These are phyloP conservation scores for Todiramphus saurophagus DNA, from an alignment of 2,113 vertebrate genomes.

Conservation along the genomic window DNA sequence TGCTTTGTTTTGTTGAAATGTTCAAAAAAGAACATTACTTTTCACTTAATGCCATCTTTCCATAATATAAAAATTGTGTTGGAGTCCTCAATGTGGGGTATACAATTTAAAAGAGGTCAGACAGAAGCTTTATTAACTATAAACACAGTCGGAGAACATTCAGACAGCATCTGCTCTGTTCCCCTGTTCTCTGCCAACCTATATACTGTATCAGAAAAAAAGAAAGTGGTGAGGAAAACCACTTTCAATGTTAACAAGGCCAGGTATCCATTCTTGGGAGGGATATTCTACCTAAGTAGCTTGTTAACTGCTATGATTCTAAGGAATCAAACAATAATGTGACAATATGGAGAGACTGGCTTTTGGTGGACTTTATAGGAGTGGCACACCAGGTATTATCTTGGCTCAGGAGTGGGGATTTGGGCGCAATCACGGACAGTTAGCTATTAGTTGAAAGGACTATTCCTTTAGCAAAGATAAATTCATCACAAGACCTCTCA, in stretches of 20 bases:
- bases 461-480: neutral
- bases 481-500: neutral
- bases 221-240: neutral
- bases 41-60: neutral
- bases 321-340: neutral
- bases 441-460: neutral
- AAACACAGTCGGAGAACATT: neutral
- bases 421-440: neutral
- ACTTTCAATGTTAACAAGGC: neutral
- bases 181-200: neutral
- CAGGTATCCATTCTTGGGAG: neutral
- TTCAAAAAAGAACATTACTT: neutral
- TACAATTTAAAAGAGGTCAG: neutral
- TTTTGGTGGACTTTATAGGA: neutral
- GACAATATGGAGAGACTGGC: neutral
- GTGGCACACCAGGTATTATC: neutral
- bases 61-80: neutral
- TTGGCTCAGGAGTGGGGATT: neutral
- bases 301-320: neutral
- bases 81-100: neutral
- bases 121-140: neutral
- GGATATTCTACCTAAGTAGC: neutral
- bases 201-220: neutral
- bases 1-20: too few species aligned
- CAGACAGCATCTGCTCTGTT: neutral